Evolutionary conservation across 2,797 vertebrate genomes (phyloP), one percentile per base, ranked within the genome.

Genomic region (Sorex maritimensis): DNA sequence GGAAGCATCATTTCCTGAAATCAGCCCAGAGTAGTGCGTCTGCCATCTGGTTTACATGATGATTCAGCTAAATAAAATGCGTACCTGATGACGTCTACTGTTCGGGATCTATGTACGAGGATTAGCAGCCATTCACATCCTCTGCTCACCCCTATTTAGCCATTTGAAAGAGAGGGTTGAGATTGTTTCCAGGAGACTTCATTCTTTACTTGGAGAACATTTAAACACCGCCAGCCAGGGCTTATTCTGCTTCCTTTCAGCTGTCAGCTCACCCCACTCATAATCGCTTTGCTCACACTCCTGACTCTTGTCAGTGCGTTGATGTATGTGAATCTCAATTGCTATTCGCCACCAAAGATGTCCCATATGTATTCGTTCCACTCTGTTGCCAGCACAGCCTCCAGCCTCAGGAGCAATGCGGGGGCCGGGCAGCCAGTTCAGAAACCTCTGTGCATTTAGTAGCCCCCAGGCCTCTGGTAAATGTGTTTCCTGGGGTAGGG

Each of bases 251-350:
- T 95, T 78, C 34, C 65, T 88, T 65, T 58, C 52, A 52, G 14
- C 21, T 44, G 46, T 73, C 30, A 88, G 2, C 7, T 86, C 8
- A 52, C 12, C 11, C 23, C 21, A 82, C 14, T 44, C 34, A n/a
- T 23, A 85, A 68, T 83, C 46, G 91, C 67, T 81, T 87, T 80
- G 61, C 68, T 63, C n/a, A 71, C 11, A 34, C 30, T 82, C 65
- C 13, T 6, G 65, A 87, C 17, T 91, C 67, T 55, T 88, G 24
- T 23, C 77, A 79, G 9, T 81, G 3, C 73, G 21, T 81, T 41
- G 41, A 21, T 72, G 46, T 38, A 10, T 55, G 12, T 12, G 23
- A 73, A 65, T 90, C 93, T 87, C 15, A 86, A 49, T n/a, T 14
- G 1, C 52, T 3, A 80, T 91, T 49, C 63, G 10, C 7, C 7